These are phyloP conservation scores for Parus major DNA, from an alignment of 2,113 vertebrate genomes.

Conservation along the genomic window DNA sequence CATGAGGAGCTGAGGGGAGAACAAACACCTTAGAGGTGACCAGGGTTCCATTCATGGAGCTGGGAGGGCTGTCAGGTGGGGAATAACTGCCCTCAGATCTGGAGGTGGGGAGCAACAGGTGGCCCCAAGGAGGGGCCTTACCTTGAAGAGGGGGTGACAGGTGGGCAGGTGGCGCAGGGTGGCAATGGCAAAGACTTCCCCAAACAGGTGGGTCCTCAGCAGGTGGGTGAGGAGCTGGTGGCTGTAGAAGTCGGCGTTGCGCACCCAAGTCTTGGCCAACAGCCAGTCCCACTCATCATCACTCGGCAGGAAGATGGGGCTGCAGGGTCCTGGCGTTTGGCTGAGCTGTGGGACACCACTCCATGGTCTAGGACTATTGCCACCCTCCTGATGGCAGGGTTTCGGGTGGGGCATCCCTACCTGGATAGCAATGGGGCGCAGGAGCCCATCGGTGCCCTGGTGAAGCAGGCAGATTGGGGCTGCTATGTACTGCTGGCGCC, in stretches of 20 bases:
- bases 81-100: not conserved
- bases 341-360: not conserved
- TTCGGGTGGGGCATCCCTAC: not conserved
- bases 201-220: not conserved
- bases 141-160: not conserved
- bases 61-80: not conserved
- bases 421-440: not conserved
- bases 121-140: not conserved
- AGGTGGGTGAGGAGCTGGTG: constrained; percentile 1
- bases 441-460: not conserved
- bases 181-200: not conserved
- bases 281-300: constrained; percentile 8
- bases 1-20: not conserved
- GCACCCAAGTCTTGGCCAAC: constrained; percentile 16
- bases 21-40: not conserved
- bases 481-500: not conserved
- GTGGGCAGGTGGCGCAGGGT: not conserved
- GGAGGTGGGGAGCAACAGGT: accelerated
- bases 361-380: not conserved
- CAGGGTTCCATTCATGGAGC: not conserved
- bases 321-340: not conserved
- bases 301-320: not conserved
- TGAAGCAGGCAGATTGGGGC: not conserved
- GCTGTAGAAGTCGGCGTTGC: not conserved
- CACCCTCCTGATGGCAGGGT: not conserved